Evolutionary conservation across 2,797 vertebrate species (phyloP), one percentile per base, ranked within the genome.

Genomic region (Sitta carolinensis): DNA sequence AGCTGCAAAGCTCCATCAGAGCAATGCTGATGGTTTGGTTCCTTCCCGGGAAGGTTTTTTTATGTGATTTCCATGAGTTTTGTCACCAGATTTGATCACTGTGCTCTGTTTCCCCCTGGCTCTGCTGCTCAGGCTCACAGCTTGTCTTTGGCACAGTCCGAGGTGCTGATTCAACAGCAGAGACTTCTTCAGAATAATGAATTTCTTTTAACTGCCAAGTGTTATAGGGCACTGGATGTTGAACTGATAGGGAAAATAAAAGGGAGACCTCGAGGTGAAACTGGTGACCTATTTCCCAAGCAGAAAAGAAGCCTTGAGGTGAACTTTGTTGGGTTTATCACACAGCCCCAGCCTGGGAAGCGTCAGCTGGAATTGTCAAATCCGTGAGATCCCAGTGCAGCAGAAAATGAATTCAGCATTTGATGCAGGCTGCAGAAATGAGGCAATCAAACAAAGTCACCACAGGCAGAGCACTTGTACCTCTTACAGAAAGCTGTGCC

Each of bases 181-280:
- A 92, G 55, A 21, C 42, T 78, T 61, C 82, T 90, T 82, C 62
- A 64, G 52, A 76, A 66, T 30, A 81, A 69, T 25, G 27, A 57
- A 78, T 94, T 83, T 81, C 34, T 73, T 81, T 42, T 43, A n/a
- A 57, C 83, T 93, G 89, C 91, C 91, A 96, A 94, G 70, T 20
- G 89, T 94, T 86, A 88, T 12, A 84, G 62, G 63, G 77, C 83
- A 66, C 63, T 91, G 83, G 40, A 93, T 78, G 92, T 36, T 54
- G 50, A 84, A 52, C n/a, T 68, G 84, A 93, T 90, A 86, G 13
- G 48, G 48, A 94, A 96, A 95, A 94, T 91, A 96, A 90, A 94
- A 86, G 18, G 27, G 45, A 84, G 70, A 86, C 76, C 63, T 84
- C 5, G 34, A 87, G 82, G 66, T 68, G 89, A 81, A 91, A 55